phyloP scores from a whole-genome alignment of 2,888 invertebrate genomes.

The Caenorhabditis uteleia region DNA sequence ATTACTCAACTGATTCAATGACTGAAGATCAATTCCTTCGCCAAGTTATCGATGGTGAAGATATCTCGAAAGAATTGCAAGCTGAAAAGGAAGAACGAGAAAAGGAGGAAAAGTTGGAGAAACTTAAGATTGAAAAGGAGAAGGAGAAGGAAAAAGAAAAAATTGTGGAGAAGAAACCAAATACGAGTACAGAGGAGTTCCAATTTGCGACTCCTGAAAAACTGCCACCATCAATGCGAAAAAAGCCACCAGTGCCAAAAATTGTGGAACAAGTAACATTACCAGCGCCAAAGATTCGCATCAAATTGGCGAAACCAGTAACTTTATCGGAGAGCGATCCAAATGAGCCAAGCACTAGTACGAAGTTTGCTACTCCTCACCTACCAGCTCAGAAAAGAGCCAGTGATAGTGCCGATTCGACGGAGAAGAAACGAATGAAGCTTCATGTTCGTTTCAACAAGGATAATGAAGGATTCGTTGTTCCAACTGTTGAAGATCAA shows the following conservation, averaged over 20 bases:
- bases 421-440: neutral
- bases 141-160: conserved; percentile 7
- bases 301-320: too few relatives aligned
- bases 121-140: neutral
- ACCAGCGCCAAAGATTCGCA: too few relatives aligned
- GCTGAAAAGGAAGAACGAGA: neutral
- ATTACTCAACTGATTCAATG: conserved; percentile 39
- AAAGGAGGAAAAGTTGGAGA: neutral
- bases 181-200: too few relatives aligned
- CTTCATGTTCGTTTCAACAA: neutral
- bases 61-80: conserved; percentile 33
- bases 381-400: neutral
- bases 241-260: neutral
- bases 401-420: neutral
- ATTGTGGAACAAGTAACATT: too few relatives aligned
- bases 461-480: neutral
- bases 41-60: conserved; percentile 23
- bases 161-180: conserved; percentile 3
- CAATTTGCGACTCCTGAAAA: too few relatives aligned
- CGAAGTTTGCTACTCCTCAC: neutral
- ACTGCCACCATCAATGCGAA: neutral
- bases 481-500: neutral
- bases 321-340: too few relatives aligned
- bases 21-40: conserved; percentile 34
- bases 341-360: too few relatives aligned